A percentile compares a stretch with the other conserved stretches of the same genome.
Conservation (phyloP, 2,797 vertebrate species). For the Orientallactaga sibirica region DNA sequence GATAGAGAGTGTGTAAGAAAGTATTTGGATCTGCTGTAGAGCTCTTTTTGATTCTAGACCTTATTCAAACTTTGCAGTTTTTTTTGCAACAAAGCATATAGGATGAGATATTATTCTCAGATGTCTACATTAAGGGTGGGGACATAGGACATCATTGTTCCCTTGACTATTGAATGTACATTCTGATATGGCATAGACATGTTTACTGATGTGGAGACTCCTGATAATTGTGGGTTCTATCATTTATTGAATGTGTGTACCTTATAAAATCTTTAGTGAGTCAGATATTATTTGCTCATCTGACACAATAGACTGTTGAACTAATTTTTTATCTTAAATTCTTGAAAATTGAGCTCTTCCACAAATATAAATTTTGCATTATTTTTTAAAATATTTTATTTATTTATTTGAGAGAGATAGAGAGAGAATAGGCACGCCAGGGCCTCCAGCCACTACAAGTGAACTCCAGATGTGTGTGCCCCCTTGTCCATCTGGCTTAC, state of each 20-base stretch:
- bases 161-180: no score
- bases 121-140: no score
- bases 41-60: background rate
- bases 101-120: no score
- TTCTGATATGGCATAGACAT: no score
- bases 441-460: no score
- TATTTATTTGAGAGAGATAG: no score
- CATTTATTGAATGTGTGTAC: background rate
- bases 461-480: no score
- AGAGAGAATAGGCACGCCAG: no score
- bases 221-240: background rate
- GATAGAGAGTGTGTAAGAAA: background rate
- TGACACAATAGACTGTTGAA: background rate
- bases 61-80: no score
- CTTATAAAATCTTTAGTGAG: background rate
- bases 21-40: background rate
- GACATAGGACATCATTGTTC: no score
- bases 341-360: background rate
- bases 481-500: no score
- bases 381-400: background rate
- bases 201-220: background rate
- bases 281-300: background rate
- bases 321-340: background rate
- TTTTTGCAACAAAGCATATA: no score
- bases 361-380: background rate